A percentile compares a stretch with the other conserved stretches of the same genome.
phyloP scores from a whole-genome alignment of 2,888 invertebrate genomes.

The Latrodectus elegans region DNA sequence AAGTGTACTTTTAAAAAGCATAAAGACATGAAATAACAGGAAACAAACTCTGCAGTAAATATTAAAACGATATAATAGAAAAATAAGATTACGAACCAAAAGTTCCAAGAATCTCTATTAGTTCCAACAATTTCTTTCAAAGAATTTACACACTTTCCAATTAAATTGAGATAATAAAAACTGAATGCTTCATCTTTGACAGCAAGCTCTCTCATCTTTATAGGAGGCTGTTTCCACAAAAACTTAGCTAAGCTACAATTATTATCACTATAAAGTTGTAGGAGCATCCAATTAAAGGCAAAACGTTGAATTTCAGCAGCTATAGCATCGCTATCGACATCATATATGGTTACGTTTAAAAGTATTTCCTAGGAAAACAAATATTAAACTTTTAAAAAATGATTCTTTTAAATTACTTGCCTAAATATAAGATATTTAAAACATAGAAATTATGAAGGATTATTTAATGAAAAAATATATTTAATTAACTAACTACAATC shows the following conservation, averaged over 20 bases:
- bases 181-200: slow-evolving; percentile 14
- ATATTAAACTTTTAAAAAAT: too few species aligned
- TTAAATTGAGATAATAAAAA: slow-evolving; percentile 27
- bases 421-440: too few species aligned
- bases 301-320: slow-evolving; percentile 28
- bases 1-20: too few species aligned
- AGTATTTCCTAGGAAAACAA: slow-evolving; percentile 9
- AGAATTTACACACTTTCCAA: slow-evolving; percentile 8
- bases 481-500: too few species aligned
- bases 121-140: background rate
- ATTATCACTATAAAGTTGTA: slow-evolving; percentile 10
- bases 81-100: slow-evolving; percentile 6
- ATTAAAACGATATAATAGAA: too few species aligned
- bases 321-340: background rate
- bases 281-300: slow-evolving; percentile 36
- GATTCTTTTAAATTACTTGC: too few species aligned
- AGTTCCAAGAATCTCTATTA: slow-evolving; percentile 7
- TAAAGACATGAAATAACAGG: too few species aligned
- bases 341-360: slow-evolving; percentile 1
- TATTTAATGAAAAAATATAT: too few species aligned
- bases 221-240: slow-evolving; percentile 33
- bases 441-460: too few species aligned
- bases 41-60: too few species aligned
- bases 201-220: slow-evolving; percentile 5
- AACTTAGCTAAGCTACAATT: slow-evolving; percentile 17